Evolutionary conservation across 2,113 vertebrate species (phyloP).

Genomic region (Oxygymnocypris stewartii): DNA sequence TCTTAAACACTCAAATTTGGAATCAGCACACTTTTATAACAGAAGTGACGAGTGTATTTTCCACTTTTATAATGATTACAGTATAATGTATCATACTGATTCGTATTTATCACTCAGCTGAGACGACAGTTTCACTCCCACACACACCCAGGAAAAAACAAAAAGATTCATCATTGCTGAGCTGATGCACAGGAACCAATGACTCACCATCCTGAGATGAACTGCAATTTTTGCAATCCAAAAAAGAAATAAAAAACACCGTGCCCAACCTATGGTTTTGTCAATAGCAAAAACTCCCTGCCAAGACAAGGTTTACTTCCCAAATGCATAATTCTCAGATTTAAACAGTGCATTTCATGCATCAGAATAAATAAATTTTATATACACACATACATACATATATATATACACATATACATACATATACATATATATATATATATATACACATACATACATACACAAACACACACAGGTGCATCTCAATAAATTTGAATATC

Average conservation of each 20-base stretch:
- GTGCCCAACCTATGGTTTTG: not conserved
- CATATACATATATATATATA: too few relatives aligned
- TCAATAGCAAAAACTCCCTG: not conserved
- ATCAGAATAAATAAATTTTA: not conserved
- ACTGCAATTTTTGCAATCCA: slow-evolving; percentile 20
- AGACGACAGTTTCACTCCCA: slow-evolving; percentile 30
- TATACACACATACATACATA: too few relatives aligned
- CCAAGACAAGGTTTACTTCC: slow-evolving; percentile 6
- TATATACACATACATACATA: too few relatives aligned
- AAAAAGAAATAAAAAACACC: not conserved
- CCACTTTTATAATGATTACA: not conserved
- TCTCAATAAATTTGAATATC: too few relatives aligned
- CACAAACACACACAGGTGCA: too few relatives aligned
- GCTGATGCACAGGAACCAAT: slow-evolving; percentile 40
- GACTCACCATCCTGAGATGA: slow-evolving; percentile 37
- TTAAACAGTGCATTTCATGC: not conserved
- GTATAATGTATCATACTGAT: not conserved
- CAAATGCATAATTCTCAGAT: not conserved
- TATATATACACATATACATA: too few relatives aligned
- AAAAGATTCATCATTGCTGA: not conserved
- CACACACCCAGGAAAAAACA: slow-evolving; percentile 25
- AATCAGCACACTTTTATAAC: not conserved
- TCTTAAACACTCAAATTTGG: not conserved
- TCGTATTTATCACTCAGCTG: slow-evolving; percentile 18
- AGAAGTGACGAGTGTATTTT: not conserved